Base-by-base conservation (phyloP, 2,113 vertebrate genomes). In the Mustela nigripes region DNA sequence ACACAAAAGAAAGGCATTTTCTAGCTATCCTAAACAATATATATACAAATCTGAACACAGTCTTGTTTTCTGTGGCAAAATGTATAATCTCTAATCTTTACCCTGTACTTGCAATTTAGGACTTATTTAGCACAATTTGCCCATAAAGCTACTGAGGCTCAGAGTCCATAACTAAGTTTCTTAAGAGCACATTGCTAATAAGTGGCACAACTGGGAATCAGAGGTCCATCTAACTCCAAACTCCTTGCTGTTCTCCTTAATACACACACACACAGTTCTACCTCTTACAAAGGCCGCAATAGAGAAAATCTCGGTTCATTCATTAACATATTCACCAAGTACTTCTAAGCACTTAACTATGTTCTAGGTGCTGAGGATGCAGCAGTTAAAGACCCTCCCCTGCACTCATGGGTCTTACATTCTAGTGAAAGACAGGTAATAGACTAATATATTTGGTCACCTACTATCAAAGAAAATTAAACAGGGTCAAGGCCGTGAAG, bases 111-210 rank as follows among this genome's bases (percentile, higher is more conserved):
- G n/a, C 33, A 93, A 96, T 89, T 60, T 19, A 56, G 39, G 45
- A 94, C 71, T 85, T 69, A 81, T 45, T 82, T 90, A 95, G 60
- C 33, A 91, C 31, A n/a, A 74, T 39, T 84, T 76, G 95, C n/a
- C 82, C 48, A 50, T 28, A 83, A 89, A 78, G 62, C 26, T 60
- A 83, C 11, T 62, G n/a, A 94, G 11, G 65, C 18, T 96, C 69
- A 78, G 76, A 83, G 53, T 81, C 60, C 42, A 79, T n/a, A 85
- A n/a, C n/a, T 63, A 81, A 74, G 24, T 76, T 89, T 65, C 50
- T 86, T 63, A 78, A 45, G 5, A 60, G 3, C 15, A 92, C 39
- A 76, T 2, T 81, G 21, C 33, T 89, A 81, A 11, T 33, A 92
- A 95, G 73, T 28, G 58, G 39, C 28, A 92, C 36, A 60, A 56